Conservation (phyloP, 2,113 vertebrate species). For the Stercorarius parasiticus region DNA sequence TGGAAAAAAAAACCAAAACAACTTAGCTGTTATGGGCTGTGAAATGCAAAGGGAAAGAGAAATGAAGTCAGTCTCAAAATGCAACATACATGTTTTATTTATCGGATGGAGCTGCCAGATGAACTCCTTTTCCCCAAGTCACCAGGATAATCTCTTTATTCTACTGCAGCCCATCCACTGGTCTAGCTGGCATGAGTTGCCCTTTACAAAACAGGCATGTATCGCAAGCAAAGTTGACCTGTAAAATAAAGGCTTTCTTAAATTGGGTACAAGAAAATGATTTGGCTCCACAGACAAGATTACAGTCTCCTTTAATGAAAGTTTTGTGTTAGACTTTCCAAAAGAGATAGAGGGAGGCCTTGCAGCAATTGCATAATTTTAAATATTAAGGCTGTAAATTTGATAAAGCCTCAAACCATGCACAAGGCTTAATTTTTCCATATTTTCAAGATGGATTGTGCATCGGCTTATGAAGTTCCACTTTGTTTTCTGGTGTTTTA, state of each 20-base stretch:
- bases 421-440: constrained; percentile 25
- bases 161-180: not conserved
- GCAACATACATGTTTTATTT: not conserved
- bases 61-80: not conserved
- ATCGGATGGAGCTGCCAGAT: not conserved
- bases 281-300: not conserved
- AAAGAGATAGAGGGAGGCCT: constrained; percentile 43
- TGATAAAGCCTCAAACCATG: constrained; percentile 48
- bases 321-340: constrained; percentile 32
- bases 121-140: not conserved
- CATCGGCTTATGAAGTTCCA: constrained; percentile 3
- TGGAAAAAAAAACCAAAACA: not conserved
- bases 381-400: constrained; percentile 59
- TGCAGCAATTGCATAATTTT: constrained; percentile 59
- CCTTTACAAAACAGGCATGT: not conserved
- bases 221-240: not conserved
- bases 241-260: not conserved
- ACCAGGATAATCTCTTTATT: not conserved
- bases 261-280: not conserved
- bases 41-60: not conserved
- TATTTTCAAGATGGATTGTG: constrained; percentile 18
- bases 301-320: constrained; percentile 24
- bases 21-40: not conserved
- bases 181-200: not conserved
- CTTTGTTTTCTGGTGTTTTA: constrained; percentile 6